phyloP scores from a whole-genome alignment of 2,797 vertebrate species.

The Danio aesculapii region DNA sequence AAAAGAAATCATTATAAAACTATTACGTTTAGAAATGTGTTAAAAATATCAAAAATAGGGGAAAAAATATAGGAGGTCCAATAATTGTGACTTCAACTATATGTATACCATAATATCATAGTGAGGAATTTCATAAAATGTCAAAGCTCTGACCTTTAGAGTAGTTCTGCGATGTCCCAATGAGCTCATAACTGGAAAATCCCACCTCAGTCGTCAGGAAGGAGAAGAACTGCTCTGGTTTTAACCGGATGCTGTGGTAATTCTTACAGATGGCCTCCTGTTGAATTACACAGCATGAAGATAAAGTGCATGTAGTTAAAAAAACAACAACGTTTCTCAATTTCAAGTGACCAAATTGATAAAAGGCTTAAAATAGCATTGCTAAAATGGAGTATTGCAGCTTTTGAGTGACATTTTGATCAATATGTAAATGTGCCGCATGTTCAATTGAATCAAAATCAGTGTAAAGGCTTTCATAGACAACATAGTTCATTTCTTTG shows the following conservation, averaged over 20 bases:
- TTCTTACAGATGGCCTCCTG: slow-evolving; percentile 88
- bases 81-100: too few relatives aligned
- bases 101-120: neutral
- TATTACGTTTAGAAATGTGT: too few relatives aligned
- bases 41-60: too few relatives aligned
- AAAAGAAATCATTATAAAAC: too few relatives aligned
- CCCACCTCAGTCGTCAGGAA: slow-evolving; percentile 89
- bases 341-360: neutral
- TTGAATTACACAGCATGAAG: slow-evolving; percentile 15
- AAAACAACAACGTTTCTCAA: neutral
- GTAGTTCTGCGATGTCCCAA: slow-evolving; percentile 84
- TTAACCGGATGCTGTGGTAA: slow-evolving; percentile 86
- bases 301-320: neutral
- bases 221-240: slow-evolving; percentile 87
- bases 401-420: neutral
- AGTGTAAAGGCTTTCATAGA: too few relatives aligned
- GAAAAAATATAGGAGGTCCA: too few relatives aligned
- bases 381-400: neutral
- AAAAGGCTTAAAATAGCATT: neutral
- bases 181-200: slow-evolving; percentile 87
- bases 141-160: slow-evolving; percentile 80
- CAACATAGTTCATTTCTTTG: too few relatives aligned
- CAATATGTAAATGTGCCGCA: too few relatives aligned
- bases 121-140: neutral
- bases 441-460: too few relatives aligned